Percentiles rank a stretch among this genome's conserved stretches.
phyloP scores from a whole-genome alignment of 2,797 vertebrate genomes.

The Brachyrhaphis roseni region DNA sequence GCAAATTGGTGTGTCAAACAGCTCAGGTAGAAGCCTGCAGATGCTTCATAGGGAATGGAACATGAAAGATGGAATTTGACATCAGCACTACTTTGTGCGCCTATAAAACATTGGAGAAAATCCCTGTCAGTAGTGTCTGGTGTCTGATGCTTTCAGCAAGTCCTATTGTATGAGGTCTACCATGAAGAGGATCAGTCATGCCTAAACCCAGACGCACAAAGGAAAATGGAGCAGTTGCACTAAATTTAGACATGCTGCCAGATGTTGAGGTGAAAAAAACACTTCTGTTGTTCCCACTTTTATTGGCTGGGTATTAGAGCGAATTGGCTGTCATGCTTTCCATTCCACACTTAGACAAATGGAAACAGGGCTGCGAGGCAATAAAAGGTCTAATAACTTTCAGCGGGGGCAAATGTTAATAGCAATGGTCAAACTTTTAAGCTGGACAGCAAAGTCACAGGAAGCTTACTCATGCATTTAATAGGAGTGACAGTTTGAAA shows the following conservation, averaged over 20 bases:
- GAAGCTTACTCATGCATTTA: slow-evolving; percentile 47
- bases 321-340: slow-evolving; percentile 41
- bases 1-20: slow-evolving; percentile 13
- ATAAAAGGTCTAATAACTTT: slow-evolving; percentile 58
- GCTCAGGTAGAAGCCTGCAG: slow-evolving; percentile 11
- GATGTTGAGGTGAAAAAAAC: slow-evolving; percentile 50
- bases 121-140: slow-evolving; percentile 42
- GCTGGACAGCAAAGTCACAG: slow-evolving; percentile 43
- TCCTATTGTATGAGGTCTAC: slow-evolving; percentile 61
- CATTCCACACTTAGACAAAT: slow-evolving; percentile 39
- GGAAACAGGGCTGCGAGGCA: slow-evolving; percentile 22
- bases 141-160: slow-evolving; percentile 33
- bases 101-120: slow-evolving; percentile 31
- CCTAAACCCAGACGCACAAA: slow-evolving; percentile 56
- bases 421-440: slow-evolving; percentile 34
- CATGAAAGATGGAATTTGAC: slow-evolving; percentile 34
- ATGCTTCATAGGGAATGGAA: neutral
- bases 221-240: slow-evolving; percentile 50
- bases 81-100: slow-evolving; percentile 21
- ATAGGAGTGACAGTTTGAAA: slow-evolving; percentile 42
- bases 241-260: slow-evolving; percentile 47
- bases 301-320: slow-evolving; percentile 35
- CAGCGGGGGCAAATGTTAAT: slow-evolving; percentile 34
- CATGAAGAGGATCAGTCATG: slow-evolving; percentile 65
- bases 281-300: slow-evolving; percentile 33